A percentile compares a stretch with the other conserved stretches of the same genome.
Conservation (phyloP, 2,888 invertebrate species). For the Caenorhabditis sp. region DNA sequence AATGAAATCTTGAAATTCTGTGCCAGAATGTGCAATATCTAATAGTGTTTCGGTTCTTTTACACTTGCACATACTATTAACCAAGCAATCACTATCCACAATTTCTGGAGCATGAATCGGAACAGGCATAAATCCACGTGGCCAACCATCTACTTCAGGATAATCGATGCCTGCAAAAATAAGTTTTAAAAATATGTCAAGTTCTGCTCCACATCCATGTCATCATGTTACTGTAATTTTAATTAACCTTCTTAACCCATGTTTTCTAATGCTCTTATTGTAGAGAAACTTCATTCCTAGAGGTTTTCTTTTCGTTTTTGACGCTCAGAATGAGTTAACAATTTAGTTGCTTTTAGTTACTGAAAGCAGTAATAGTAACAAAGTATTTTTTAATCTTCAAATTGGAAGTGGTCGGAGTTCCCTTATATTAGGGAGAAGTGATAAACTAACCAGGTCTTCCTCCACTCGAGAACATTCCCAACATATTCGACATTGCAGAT, state of each 20-base stretch:
- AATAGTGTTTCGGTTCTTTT: not conserved
- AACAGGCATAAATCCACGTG: conserved; percentile 34
- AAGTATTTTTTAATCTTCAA: no score
- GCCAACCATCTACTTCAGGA: conserved; percentile 32
- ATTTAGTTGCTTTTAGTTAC: no score
- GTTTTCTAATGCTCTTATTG: no score
- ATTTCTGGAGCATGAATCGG: conserved; percentile 18
- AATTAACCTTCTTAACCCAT: no score
- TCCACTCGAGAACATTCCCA: conserved; percentile 41
- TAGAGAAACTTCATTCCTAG: no score
- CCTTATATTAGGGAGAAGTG: no score
- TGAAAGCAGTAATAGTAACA: no score
- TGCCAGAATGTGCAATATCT: not conserved
- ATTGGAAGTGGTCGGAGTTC: no score
- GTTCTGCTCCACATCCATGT: no score
- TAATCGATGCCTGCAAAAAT: conserved; percentile 32
- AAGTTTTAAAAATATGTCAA: no score
- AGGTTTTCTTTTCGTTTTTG: no score
- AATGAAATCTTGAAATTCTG: not conserved
- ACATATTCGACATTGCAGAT: conserved; percentile 70
- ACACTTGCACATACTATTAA: not conserved
- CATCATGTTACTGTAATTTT: conserved; percentile 64
- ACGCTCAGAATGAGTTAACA: no score
- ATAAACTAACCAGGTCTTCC: conserved; percentile 23
- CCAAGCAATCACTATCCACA: conserved; percentile 14